Percentiles rank a stretch among this genome's conserved stretches.
Conservation (phyloP, 2,888 invertebrate genomes). For the Pimpla rufipes region DNA sequence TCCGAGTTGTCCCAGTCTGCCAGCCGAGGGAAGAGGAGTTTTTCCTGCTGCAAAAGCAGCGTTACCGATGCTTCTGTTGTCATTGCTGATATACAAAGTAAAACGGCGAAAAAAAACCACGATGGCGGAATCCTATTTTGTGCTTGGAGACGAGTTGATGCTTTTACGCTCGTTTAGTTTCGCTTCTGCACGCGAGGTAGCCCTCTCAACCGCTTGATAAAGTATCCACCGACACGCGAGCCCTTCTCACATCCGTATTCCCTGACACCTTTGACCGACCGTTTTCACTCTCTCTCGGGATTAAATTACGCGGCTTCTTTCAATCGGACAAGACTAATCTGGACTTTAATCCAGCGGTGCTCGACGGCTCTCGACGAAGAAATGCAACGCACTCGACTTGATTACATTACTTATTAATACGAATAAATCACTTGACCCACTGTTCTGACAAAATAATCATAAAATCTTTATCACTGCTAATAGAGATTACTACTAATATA, state of each 20-base stretch:
- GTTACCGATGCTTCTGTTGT: neutral
- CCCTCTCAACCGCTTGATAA: neutral
- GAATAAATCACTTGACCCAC: neutral
- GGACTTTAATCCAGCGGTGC: neutral
- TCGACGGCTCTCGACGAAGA: neutral
- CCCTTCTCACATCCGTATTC: conserved; percentile 23
- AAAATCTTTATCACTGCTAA: too few species aligned
- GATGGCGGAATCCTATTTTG: conserved; percentile 16
- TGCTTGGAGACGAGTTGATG: neutral
- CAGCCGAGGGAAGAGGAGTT: neutral
- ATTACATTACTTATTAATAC: neutral
- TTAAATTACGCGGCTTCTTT: conserved; percentile 4
- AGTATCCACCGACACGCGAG: conserved; percentile 24
- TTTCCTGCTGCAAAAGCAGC: neutral
- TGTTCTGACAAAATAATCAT: neutral
- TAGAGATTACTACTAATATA: too few species aligned
- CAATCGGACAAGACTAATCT: neutral
- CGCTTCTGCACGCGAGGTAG: conserved; percentile 29
- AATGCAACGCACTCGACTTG: neutral
- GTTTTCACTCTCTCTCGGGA: conserved; percentile 17
- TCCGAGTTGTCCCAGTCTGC: neutral
- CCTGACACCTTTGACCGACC: neutral
- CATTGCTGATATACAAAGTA: conserved; percentile 8
- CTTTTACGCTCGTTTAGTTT: conserved; percentile 11
- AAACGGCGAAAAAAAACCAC: conserved; percentile 63